These are phyloP conservation scores for Archips crataeganus DNA, from an alignment of 2,888 invertebrate genomes.

Conservation along the genomic window DNA sequence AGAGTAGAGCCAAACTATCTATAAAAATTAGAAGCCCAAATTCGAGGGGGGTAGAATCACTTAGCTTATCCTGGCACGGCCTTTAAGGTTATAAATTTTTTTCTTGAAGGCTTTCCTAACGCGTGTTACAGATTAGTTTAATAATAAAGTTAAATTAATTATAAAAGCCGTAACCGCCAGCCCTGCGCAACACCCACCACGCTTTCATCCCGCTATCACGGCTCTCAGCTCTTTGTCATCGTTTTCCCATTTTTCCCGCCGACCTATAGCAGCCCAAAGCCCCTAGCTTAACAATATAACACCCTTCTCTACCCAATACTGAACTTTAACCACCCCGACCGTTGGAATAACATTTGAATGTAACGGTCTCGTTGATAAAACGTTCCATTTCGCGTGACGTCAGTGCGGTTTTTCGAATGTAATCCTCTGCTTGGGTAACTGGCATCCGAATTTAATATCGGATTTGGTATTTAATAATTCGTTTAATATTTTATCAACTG, in stretches of 20 bases:
- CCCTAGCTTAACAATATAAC: slow-evolving; percentile 49
- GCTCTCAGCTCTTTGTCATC: slow-evolving; percentile 81
- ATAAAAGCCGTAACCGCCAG: slow-evolving; percentile 46
- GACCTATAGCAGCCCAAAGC: slow-evolving; percentile 44
- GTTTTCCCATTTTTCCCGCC: slow-evolving; percentile 81
- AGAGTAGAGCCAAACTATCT: too few species aligned
- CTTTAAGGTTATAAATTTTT: too few species aligned
- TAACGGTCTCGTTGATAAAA: slow-evolving; percentile 46
- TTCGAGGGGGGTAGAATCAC: too few species aligned
- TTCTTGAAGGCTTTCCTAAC: too few species aligned
- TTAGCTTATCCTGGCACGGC: too few species aligned
- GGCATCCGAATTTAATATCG: slow-evolving; percentile 75
- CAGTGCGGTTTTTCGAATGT: slow-evolving; percentile 82
- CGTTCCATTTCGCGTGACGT: slow-evolving; percentile 60
- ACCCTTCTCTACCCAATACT: slow-evolving; percentile 42
- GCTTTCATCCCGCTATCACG: slow-evolving; percentile 81
- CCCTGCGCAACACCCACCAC: slow-evolving; percentile 69
- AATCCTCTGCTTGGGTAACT: slow-evolving; percentile 74
- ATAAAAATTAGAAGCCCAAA: too few species aligned
- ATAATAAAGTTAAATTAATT: neutral
- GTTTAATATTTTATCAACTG: slow-evolving; percentile 58
- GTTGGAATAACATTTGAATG: slow-evolving; percentile 36
- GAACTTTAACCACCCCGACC: slow-evolving; percentile 46
- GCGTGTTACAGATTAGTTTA: too few species aligned
- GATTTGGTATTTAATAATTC: slow-evolving; percentile 58